phyloP scores from a whole-genome alignment of 2,888 invertebrate genomes.

The Aproaerema taeniolella region DNA sequence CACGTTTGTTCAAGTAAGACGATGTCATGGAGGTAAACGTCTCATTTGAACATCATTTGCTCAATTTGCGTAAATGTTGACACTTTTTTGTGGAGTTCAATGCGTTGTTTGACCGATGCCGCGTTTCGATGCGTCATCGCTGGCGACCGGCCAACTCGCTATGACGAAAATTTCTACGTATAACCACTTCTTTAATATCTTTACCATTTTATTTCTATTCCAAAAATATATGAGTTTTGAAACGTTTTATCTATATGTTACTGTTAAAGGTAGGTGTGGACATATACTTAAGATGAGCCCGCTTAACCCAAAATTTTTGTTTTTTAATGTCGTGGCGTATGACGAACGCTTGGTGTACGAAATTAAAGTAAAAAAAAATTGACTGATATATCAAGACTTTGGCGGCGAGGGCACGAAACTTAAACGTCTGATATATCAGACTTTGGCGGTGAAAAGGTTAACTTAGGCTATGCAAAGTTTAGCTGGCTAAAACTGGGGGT shows the following conservation, averaged over 20 bases:
- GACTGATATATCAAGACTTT: too few relatives aligned
- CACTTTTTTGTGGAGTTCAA: constrained; percentile 38
- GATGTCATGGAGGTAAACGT: constrained; percentile 27
- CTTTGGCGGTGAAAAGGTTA: too few relatives aligned
- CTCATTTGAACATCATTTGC: constrained; percentile 29
- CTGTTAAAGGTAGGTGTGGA: too few relatives aligned
- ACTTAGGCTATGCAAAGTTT: too few relatives aligned
- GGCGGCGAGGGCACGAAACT: too few relatives aligned
- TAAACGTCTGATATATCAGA: too few relatives aligned
- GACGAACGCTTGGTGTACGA: too few relatives aligned
- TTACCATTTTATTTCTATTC: constrained; percentile 15
- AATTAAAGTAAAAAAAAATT: too few relatives aligned
- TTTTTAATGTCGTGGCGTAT: too few relatives aligned
- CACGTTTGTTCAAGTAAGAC: constrained; percentile 11
- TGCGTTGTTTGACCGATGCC: constrained; percentile 23
- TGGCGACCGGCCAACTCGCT: constrained; percentile 45
- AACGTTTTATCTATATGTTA: constrained; percentile 6
- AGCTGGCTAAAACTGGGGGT: too few relatives aligned
- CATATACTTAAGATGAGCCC: too few relatives aligned
- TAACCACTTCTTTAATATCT: constrained; percentile 21
- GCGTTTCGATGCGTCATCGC: constrained; percentile 26
- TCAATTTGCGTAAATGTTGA: constrained; percentile 33
- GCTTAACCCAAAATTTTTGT: too few relatives aligned
- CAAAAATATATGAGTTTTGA: constrained; percentile 14
- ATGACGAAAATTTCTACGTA: constrained; percentile 40